phyloP scores from a whole-genome alignment of 2,113 vertebrate genomes.

The Copsychus sechellarum region DNA sequence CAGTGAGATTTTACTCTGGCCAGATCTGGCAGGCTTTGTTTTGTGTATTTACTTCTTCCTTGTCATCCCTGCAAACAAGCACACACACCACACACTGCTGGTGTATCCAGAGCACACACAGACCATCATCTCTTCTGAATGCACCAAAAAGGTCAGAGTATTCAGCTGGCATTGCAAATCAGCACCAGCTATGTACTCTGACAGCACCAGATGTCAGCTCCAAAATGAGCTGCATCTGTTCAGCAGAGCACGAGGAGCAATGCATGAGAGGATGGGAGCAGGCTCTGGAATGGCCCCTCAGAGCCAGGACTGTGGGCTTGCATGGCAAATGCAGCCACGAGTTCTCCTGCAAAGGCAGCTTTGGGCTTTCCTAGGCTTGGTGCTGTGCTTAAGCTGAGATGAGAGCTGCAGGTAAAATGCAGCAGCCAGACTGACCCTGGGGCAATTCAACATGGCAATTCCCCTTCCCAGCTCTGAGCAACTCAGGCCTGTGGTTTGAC shows the following conservation, averaged over 20 bases:
- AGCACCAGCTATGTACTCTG: slow-evolving; percentile 49
- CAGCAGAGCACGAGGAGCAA: neutral
- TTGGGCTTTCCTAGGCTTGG: neutral
- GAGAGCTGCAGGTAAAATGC: neutral
- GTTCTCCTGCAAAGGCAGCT: neutral
- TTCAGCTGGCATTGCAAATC: slow-evolving; percentile 60
- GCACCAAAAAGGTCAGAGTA: slow-evolving; percentile 6
- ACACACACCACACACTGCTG: neutral
- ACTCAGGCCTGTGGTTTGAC: neutral
- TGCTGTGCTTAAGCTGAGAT: neutral
- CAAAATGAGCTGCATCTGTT: slow-evolving; percentile 57
- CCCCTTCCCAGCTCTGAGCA: neutral
- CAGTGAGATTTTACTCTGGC: neutral
- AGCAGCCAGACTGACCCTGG: neutral
- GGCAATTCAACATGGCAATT: neutral
- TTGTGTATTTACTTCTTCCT: neutral
- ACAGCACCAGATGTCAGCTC: slow-evolving; percentile 67
- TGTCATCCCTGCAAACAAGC: neutral
- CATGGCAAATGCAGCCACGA: neutral
- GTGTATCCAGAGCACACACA: neutral
- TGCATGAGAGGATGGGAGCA: neutral
- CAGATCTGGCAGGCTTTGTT: neutral
- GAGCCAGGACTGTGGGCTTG: neutral
- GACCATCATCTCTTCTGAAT: slow-evolving; percentile 3
- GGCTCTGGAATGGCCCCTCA: neutral